Percentiles rank a stretch among this genome's conserved stretches.
Conservation (phyloP, 2,113 vertebrate genomes). For the Lepisosteus oculatus region DNA sequence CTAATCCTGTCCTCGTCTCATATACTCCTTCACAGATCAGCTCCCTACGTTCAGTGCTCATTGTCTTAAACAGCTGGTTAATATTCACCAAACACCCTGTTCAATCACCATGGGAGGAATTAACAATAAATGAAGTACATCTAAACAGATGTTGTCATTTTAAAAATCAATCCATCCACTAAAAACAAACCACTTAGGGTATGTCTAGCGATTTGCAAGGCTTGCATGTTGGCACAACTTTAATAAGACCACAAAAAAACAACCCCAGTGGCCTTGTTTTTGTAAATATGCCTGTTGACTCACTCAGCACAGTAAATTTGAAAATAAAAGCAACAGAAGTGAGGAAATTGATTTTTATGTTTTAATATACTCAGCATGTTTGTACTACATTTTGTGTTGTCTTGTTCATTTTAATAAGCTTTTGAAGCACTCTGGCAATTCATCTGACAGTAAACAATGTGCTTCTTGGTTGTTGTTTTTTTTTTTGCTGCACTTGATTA, state of each 20-base stretch:
- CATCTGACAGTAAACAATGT: constrained; percentile 1
- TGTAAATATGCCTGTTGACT: constrained; percentile 24
- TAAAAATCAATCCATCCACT: constrained; percentile 55
- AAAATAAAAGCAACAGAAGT: constrained; percentile 16
- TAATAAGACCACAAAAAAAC: constrained; percentile 46
- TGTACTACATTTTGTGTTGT: constrained; percentile 1
- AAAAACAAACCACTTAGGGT: constrained; percentile 56
- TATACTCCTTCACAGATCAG: constrained; percentile 65
- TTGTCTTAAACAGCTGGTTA: constrained; percentile 68
- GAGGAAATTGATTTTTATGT: constrained; percentile 6
- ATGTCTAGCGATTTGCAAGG: constrained; percentile 45
- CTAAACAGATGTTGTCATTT: constrained; percentile 71
- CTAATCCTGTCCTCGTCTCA: constrained; percentile 43
- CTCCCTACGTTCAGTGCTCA: constrained; percentile 44
- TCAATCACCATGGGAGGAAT: constrained; percentile 64
- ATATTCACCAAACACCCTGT: constrained; percentile 46
- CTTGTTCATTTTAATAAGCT: not conserved
- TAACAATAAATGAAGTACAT: constrained; percentile 66
- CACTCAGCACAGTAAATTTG: constrained; percentile 36
- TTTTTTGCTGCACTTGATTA: not conserved
- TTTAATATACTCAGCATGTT: not conserved
- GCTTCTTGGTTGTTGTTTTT: not conserved
- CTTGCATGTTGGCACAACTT: constrained; percentile 44
- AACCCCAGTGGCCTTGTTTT: constrained; percentile 13
- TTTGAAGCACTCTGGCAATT: not conserved